phyloP scores from a whole-genome alignment of 2,888 invertebrate genomes.

The Siphlonurus alternatus region DNA sequence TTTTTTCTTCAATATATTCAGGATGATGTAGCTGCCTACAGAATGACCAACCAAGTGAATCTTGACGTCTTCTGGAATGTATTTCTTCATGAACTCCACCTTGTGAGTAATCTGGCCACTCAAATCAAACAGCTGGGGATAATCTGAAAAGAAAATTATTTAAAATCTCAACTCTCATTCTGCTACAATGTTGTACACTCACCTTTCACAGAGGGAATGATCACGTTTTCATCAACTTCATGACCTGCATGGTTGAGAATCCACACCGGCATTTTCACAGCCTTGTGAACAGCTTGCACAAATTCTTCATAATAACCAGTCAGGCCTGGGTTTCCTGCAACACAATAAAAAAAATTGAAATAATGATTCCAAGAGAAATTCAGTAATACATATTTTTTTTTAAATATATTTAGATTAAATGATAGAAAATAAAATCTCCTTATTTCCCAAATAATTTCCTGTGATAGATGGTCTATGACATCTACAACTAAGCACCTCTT shows the following conservation, averaged over 20 bases:
- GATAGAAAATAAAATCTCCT: slow-evolving; percentile 6
- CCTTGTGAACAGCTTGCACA: slow-evolving; percentile 41
- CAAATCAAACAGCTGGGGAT: slow-evolving; percentile 49
- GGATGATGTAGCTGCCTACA: slow-evolving; percentile 69
- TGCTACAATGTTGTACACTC: not conserved
- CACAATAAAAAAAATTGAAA: not conserved
- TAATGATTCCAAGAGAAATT: not conserved
- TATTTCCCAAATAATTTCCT: too few relatives aligned
- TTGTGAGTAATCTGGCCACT: slow-evolving; percentile 68
- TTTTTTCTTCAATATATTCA: slow-evolving; percentile 43
- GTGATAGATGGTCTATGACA: too few relatives aligned
- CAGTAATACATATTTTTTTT: not conserved
- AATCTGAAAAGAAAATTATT: slow-evolving; percentile 18
- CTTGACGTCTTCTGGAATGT: slow-evolving; percentile 51
- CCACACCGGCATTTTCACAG: slow-evolving; percentile 52
- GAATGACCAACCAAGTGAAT: slow-evolving; percentile 80
- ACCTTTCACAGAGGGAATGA: slow-evolving; percentile 27
- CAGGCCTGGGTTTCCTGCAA: slow-evolving; percentile 65
- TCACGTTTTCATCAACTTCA: slow-evolving; percentile 29
- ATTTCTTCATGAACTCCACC: slow-evolving; percentile 53
- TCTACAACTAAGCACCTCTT: too few relatives aligned
- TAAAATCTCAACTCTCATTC: slow-evolving; percentile 8
- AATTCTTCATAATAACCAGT: slow-evolving; percentile 67
- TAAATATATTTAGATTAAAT: not conserved
- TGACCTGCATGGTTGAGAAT: slow-evolving; percentile 71